phyloP scores from a whole-genome alignment of 2,113 vertebrate genomes.

The Phyllostomus discolor region DNA sequence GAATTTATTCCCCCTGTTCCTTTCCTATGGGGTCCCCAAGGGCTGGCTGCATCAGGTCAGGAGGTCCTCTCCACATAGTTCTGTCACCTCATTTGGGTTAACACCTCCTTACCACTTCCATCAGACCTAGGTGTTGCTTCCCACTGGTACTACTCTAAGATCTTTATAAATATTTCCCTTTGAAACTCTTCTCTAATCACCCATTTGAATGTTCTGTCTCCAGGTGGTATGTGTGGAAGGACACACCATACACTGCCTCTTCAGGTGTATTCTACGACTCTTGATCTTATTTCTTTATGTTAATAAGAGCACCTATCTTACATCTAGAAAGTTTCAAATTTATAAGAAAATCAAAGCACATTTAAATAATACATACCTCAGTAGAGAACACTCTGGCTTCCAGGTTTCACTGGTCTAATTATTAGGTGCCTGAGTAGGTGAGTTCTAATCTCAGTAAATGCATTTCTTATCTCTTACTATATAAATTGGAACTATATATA shows the following conservation, averaged over 20 bases:
- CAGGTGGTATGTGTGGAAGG: background rate
- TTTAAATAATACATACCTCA: slow-evolving; percentile 18
- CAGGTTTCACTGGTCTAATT: background rate
- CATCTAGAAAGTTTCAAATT: background rate
- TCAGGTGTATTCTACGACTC: background rate
- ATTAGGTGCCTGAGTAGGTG: background rate
- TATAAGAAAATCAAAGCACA: slow-evolving; percentile 28
- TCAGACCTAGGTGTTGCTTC: background rate
- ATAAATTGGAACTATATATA: slow-evolving; percentile 8
- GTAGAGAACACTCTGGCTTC: background rate
- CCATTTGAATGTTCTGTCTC: background rate
- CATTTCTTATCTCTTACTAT: slow-evolving; percentile 5
- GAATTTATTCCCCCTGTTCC: background rate
- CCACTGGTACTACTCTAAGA: background rate
- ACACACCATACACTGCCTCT: background rate
- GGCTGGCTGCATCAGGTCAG: background rate
- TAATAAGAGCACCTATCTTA: background rate
- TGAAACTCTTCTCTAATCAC: background rate
- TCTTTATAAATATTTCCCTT: background rate
- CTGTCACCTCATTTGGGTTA: background rate
- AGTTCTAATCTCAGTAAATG: background rate
- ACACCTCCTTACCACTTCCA: background rate
- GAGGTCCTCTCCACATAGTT: background rate
- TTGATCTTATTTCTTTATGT: background rate
- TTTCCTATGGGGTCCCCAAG: background rate